These are phyloP conservation scores for Glandiceps talaboti DNA, from an alignment of 53 echinoderm and acorn worm species.

Conservation along the genomic window DNA sequence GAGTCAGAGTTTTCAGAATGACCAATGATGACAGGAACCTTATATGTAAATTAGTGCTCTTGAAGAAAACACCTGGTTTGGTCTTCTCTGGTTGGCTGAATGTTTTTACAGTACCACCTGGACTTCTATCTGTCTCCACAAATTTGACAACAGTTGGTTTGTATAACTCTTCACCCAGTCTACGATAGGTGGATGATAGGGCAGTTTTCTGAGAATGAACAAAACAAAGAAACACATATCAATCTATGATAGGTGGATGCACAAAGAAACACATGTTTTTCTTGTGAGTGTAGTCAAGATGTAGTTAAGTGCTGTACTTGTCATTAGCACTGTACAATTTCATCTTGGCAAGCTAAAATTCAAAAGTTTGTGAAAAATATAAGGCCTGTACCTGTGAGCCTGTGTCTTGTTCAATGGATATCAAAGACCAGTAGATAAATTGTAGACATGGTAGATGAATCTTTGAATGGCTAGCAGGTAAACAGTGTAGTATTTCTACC, in stretches of 20 bases:
- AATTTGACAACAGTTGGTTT: slow-evolving; percentile 48
- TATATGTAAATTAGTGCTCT: slow-evolving; percentile 67
- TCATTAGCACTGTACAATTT: too few relatives aligned
- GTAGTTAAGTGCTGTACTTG: too few relatives aligned
- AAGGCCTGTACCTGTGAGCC: slow-evolving; percentile 31
- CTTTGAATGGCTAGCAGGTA: slow-evolving; percentile 45
- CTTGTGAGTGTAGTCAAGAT: too few relatives aligned
- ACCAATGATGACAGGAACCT: slow-evolving; percentile 76
- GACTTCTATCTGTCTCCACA: slow-evolving; percentile 2
- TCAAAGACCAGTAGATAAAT: slow-evolving; percentile 70
- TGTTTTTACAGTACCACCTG: background rate
- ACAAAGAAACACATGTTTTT: too few relatives aligned
- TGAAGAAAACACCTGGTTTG: slow-evolving; percentile 64
- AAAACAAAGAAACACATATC: too few relatives aligned
- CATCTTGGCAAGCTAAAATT: too few relatives aligned
- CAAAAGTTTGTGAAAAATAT: too few relatives aligned
- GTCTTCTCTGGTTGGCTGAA: slow-evolving; percentile 29
- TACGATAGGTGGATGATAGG: slow-evolving; percentile 71
- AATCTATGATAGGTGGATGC: too few relatives aligned
- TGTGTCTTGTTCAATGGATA: slow-evolving; percentile 31
- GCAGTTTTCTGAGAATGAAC: slow-evolving; percentile 51
- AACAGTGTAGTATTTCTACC: slow-evolving; percentile 63
- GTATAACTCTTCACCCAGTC: slow-evolving; percentile 83
- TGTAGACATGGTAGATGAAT: slow-evolving; percentile 87
- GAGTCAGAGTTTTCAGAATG: slow-evolving; percentile 75